Evolutionary conservation across 2,113 vertebrate species (phyloP), one percentile per base, ranked within the genome.

Genomic region (Dromaius novaehollandiae): DNA sequence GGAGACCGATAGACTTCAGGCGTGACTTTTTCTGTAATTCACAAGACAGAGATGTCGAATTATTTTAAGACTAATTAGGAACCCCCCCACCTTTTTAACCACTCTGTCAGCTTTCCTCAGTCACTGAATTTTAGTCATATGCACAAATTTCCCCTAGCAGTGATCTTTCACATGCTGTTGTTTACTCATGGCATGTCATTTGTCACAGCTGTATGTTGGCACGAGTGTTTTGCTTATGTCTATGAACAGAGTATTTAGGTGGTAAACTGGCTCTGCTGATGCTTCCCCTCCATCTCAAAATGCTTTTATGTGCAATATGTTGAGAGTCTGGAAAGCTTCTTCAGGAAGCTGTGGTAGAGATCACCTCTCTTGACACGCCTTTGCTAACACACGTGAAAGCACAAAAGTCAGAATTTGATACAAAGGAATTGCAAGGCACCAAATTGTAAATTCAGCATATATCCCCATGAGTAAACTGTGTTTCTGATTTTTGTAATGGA

Each of bases 401-500:
- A 6, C 46, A 36, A 13, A 1, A 21, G 28, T 77, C 51, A 38
- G 38, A 89, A 65, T 36, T 48, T 61, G 56, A 30, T 44, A 26
- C 21, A n/a, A 22, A 48, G 75, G 44, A 86, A 55, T 12, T 10
- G 8, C 4, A 17, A 46, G 66, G 44, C 56, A 38, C 55, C 8
- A 44, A 93, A 85, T 18, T 48, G n/a, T 55, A 25, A 38, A 42
- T 70, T 82, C 30, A n/a, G 2, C 1, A 3, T 71, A 8, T 50
- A 36, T 79, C 68, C 70, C 63, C 32, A 2, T 3, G 69, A 88
- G 55, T 82, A 46, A 94, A 55, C 38, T 87, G 30, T 70, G 40
- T 75, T 96, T 71, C 55, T 86, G 42, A 63, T 89, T 30, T 71
- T 91, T 82, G 58, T 90, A 80, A 80, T 86, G 89, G 89, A 70